phyloP scores from a whole-genome alignment of 30 jellyfish, hydroid and myxozoan genomes.

The Hydra vulgaris region DNA sequence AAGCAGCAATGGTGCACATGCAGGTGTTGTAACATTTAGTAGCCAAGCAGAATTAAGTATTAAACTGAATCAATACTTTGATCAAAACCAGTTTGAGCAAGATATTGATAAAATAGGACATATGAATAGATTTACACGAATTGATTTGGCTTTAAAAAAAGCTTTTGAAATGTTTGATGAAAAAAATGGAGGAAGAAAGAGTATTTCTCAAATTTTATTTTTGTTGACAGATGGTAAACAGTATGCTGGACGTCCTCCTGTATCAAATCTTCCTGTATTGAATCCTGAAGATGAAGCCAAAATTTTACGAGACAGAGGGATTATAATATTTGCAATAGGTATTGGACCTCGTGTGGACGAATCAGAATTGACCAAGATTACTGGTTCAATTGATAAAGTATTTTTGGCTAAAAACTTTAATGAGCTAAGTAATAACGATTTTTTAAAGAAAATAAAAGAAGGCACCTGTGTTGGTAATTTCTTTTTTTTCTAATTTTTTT shows the following conservation, averaged over 20 bases:
- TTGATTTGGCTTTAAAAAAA: conserved; percentile 54
- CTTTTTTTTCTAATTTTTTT: no score
- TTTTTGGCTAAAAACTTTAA: neutral
- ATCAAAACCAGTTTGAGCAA: conserved; percentile 26
- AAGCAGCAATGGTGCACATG: conserved; percentile 50
- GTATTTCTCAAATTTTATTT: conserved; percentile 38
- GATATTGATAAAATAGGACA: conserved; percentile 53
- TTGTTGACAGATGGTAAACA: conserved; percentile 81
- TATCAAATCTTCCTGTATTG: neutral
- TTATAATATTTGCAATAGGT: neutral
- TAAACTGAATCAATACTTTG: conserved; percentile 22
- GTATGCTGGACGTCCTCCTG: no score
- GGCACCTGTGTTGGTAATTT: no score
- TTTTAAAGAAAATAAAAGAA: neutral
- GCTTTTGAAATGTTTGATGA: conserved; percentile 35
- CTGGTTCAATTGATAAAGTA: neutral
- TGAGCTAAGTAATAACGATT: neutral
- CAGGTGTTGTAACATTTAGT: conserved; percentile 70
- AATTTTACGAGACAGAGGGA: neutral
- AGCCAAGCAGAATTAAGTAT: conserved; percentile 60
- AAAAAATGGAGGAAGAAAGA: conserved; percentile 39
- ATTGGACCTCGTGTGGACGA: neutral
- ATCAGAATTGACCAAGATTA: neutral
- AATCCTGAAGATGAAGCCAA: neutral
- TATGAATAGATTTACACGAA: conserved; percentile 52